A percentile compares a stretch with the other conserved stretches of the same genome.
Evolutionary conservation across 2,797 vertebrate genomes (phyloP).

Genomic region (Urocyon cinereoargenteus): DNA sequence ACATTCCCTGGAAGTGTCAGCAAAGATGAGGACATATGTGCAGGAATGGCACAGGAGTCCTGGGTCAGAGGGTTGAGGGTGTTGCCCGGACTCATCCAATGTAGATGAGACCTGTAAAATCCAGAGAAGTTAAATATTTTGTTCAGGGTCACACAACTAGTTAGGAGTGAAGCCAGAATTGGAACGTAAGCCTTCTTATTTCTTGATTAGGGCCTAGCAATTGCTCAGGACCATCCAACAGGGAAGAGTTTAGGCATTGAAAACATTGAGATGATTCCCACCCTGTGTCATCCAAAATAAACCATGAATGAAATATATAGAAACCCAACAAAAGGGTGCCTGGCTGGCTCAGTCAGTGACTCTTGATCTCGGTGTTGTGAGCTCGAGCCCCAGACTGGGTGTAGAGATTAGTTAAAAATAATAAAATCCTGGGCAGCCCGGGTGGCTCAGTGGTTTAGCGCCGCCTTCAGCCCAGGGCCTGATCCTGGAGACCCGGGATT

Average conservation of each 20-base stretch:
- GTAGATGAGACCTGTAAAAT: neutral
- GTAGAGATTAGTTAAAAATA: neutral
- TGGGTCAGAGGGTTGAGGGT: neutral
- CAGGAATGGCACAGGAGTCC: neutral
- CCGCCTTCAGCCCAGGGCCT: no score
- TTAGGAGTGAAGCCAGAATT: neutral
- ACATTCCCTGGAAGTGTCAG: neutral
- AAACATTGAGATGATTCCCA: neutral
- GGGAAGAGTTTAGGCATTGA: neutral
- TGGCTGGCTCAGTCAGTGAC: neutral
- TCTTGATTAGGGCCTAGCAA: neutral
- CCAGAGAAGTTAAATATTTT: neutral
- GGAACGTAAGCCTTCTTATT: neutral
- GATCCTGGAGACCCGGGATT: no score
- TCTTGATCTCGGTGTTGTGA: neutral
- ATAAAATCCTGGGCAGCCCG: neutral
- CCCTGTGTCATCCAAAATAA: neutral
- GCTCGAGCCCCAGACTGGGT: neutral
- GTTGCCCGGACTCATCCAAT: neutral
- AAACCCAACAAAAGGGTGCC: neutral
- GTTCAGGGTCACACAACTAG: neutral
- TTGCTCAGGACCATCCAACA: neutral
- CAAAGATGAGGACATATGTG: neutral
- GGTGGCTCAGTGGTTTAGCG: no score
- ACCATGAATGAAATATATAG: neutral